phyloP scores from a whole-genome alignment of 2,888 invertebrate genomes.

The Mamestra brassicae region DNA sequence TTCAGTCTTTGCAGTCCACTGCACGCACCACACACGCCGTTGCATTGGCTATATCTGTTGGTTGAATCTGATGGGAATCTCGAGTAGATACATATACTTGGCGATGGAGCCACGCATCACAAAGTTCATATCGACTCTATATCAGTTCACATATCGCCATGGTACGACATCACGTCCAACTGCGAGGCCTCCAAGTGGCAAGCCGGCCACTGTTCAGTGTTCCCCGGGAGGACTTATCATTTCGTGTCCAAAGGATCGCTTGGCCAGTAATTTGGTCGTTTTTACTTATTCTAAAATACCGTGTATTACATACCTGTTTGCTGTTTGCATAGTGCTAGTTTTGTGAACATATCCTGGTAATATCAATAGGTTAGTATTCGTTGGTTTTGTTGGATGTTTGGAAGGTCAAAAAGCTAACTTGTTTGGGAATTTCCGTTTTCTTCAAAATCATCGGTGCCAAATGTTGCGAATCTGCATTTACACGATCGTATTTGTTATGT shows the following conservation, averaged over 20 bases:
- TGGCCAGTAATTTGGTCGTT: not conserved
- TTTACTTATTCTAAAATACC: not conserved
- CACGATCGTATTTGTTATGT: conserved; percentile 12
- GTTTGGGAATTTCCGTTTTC: not conserved
- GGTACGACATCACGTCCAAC: not conserved
- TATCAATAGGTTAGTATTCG: conserved; percentile 63
- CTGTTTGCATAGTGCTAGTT: conserved; percentile 33
- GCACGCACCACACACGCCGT: not conserved
- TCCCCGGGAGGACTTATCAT: not conserved
- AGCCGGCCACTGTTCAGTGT: not conserved
- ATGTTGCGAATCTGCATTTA: conserved; percentile 32
- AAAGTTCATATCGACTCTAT: conserved; percentile 43
- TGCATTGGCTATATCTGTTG: not conserved
- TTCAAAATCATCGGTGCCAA: conserved; percentile 54
- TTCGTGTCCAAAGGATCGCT: not conserved
- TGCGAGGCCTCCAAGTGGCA: not conserved
- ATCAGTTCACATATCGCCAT: conserved; percentile 52
- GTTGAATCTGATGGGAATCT: conserved; percentile 26
- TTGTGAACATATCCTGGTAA: conserved; percentile 67
- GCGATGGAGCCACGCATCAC: not conserved
- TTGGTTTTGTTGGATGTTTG: conserved; percentile 36
- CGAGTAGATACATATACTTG: not conserved
- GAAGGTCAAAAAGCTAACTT: not conserved
- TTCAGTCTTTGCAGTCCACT: not conserved
- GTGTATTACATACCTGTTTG: conserved; percentile 10